phyloP scores from a whole-genome alignment of 2,797 vertebrate species.

The Anniella stebbinsi region DNA sequence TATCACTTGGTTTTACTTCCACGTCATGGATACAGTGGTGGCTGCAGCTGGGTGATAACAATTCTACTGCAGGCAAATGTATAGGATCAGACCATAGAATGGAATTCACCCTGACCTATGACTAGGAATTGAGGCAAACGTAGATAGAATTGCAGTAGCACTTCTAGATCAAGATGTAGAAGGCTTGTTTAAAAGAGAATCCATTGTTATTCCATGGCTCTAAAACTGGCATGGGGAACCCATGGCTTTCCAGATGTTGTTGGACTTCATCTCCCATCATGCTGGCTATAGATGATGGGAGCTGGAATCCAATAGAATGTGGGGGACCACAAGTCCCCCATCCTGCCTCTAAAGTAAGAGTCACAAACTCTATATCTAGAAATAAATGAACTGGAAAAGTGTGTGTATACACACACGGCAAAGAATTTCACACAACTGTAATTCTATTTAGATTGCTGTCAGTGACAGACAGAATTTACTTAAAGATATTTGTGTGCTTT shows the following conservation, averaged over 20 bases:
- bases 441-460: constrained; percentile 84
- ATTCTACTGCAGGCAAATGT: neutral
- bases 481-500: constrained; percentile 84
- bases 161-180: neutral
- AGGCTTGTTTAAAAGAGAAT: neutral
- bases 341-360: neutral
- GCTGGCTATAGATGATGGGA: too few relatives aligned
- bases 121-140: too few relatives aligned
- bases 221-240: neutral
- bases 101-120: neutral
- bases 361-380: neutral
- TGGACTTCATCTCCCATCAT: too few relatives aligned
- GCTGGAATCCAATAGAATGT: too few relatives aligned
- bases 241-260: too few relatives aligned
- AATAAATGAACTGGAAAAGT: neutral
- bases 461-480: constrained; percentile 83
- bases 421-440: constrained; percentile 81
- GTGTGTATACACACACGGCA: constrained; percentile 38
- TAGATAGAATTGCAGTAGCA: neutral
- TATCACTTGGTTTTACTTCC: neutral
- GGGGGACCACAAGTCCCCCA: neutral
- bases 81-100: neutral
- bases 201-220: neutral
- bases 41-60: neutral
- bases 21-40: neutral